These are phyloP conservation scores for Psilopsiagon aurifrons DNA, from an alignment of 2,113 vertebrate genomes.

Conservation along the genomic window DNA sequence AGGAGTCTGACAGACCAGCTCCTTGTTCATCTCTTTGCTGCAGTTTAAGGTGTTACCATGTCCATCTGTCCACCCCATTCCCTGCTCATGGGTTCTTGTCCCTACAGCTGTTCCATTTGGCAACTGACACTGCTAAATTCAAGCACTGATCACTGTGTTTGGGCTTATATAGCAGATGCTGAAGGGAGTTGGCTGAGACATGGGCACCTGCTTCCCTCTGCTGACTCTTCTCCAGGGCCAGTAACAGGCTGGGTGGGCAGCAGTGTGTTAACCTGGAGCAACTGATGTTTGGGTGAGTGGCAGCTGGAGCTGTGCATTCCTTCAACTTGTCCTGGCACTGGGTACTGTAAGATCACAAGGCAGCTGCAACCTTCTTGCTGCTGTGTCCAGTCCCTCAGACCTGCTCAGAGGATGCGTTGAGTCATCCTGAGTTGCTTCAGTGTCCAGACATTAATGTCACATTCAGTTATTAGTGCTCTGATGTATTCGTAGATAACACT, in stretches of 20 bases:
- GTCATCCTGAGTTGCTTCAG: neutral
- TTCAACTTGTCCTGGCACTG: neutral
- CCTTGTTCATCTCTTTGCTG: neutral
- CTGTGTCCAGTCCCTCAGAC: neutral
- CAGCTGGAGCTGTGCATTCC: accelerated
- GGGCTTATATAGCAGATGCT: neutral
- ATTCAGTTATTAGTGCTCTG: neutral
- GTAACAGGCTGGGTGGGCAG: neutral
- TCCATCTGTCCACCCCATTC: neutral
- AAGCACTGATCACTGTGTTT: accelerated
- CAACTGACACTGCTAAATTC: neutral
- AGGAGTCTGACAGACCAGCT: neutral
- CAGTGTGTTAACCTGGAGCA: neutral
- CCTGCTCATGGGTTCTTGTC: neutral
- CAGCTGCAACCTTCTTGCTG: neutral
- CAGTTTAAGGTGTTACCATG: neutral
- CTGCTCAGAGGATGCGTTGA: neutral
- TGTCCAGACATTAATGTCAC: neutral
- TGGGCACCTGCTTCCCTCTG: neutral
- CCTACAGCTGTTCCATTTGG: neutral
- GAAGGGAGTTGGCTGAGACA: neutral
- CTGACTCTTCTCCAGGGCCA: neutral
- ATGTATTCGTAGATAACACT: neutral
- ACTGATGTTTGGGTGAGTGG: accelerated
- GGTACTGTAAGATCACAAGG: too few species aligned